phyloP scores from a whole-genome alignment of 2,888 invertebrate genomes.

The Ditylenchus weischeri region DNA sequence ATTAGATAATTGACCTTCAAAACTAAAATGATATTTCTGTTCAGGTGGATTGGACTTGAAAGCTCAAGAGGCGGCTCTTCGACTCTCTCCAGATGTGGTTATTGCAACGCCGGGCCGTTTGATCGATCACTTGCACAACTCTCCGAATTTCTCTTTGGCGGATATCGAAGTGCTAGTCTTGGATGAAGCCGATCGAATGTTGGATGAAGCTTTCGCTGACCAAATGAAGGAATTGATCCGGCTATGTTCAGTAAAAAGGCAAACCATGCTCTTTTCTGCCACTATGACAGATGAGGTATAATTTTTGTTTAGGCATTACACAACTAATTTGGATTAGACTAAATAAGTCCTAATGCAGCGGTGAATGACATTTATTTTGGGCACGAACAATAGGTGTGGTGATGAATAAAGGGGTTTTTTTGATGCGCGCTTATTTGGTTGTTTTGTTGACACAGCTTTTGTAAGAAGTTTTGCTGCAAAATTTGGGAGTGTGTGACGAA shows the following conservation, averaged over 20 bases:
- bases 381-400: neutral
- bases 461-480: no score
- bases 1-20: no score
- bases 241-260: conserved; percentile 82
- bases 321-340: neutral
- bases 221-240: conserved; percentile 97
- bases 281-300: conserved; percentile 95
- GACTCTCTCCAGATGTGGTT: conserved; percentile 89
- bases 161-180: conserved; percentile 77
- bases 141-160: conserved; percentile 81
- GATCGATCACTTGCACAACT: conserved; percentile 92
- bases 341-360: neutral
- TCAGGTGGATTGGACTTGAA: conserved; percentile 64
- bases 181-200: conserved; percentile 81
- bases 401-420: conserved; percentile 5
- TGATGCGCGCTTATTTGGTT: neutral
- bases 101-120: conserved; percentile 96
- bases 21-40: conserved; percentile 18
- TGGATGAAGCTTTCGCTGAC: conserved; percentile 96
- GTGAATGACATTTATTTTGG: no score
- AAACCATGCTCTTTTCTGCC: conserved; percentile 95
- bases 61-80: conserved; percentile 64
- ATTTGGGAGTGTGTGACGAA: neutral
- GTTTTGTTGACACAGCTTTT: no score
- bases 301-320: neutral